Evolutionary conservation across 2,888 invertebrate species (phyloP).

Genomic region (Helicoverpa assulta): DNA sequence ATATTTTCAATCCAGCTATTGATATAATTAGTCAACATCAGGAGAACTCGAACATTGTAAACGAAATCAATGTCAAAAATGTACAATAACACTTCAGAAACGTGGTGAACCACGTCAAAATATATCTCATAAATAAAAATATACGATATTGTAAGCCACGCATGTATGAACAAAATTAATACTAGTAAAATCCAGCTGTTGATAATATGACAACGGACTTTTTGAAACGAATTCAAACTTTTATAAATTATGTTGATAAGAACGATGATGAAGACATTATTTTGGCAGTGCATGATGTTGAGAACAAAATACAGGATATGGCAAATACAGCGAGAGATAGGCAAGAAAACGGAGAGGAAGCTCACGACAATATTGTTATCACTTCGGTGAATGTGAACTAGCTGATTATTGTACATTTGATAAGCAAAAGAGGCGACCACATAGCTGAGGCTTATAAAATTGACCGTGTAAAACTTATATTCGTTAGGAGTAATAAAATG

Average conservation of each 20-base stretch:
- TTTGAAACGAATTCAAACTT: background rate
- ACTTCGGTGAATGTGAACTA: background rate
- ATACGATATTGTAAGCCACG: background rate
- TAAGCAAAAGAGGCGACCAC: background rate
- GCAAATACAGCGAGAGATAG: background rate
- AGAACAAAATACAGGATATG: background rate
- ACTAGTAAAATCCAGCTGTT: background rate
- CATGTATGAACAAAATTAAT: background rate
- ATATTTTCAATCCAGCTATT: constrained; percentile 10
- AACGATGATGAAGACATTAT: constrained; percentile 1
- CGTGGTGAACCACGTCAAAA: background rate
- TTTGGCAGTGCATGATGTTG: background rate
- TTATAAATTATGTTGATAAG: background rate
- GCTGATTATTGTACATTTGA: background rate
- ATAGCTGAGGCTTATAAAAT: background rate
- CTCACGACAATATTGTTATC: background rate
- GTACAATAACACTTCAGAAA: background rate
- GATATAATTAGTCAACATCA: constrained; percentile 8
- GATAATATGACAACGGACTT: background rate
- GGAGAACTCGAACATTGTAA: constrained; percentile 14
- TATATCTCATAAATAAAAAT: background rate
- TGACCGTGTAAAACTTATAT: background rate
- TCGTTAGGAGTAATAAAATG: constrained; percentile 2
- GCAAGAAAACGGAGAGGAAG: background rate
- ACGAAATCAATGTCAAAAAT: constrained; percentile 13